Base-by-base conservation (phyloP, 35 echinoderm and acorn worm species). In the Diadema setosum region DNA sequence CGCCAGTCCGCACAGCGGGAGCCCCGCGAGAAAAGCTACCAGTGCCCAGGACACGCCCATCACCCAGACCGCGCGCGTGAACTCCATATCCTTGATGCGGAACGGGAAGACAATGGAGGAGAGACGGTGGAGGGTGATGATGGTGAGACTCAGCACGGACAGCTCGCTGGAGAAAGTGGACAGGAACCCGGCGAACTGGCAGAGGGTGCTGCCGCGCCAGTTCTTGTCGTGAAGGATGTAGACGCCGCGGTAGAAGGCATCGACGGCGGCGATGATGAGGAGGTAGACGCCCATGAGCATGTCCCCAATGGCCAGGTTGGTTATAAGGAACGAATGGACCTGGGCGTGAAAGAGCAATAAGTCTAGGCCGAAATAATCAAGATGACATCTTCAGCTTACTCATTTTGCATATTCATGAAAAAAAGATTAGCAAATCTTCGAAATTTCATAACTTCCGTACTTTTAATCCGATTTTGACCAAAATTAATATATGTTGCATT, bases 131-230 rank as follows among this genome's bases (percentile, higher is more conserved):
- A 99, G 57, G 5, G 96, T 99, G 33, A 99, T 99, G 37, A 99
- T 91, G 7, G 96, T 99, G 45, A 99, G 52, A 45, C 92, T 99
- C 45, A 99, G 84, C 24, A 99, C 96, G 39, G 96, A 99, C 16
- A 99, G 58, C 63, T 99, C 96, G 50, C 96, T 99, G 17, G 96
- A 99, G 45, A 99, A 99, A 0, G 96, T 99, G 20, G 96, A 99
- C 21, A 99, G 41, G 63, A 99, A 99, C 6, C 96, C 96, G 11
- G 92, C 92, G 30, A 99, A 91, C 76, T 87, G 88, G 75, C 96
- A 99, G 23, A 94, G 84, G 40, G 26, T 39, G 24, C 86, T 92
- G 25, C 42, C n/a, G 12, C 86, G 65, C 96, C 96, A 99, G 0
- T 50, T 2, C 0, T 49, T 60, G 45, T 99, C 96, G 42, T 91